A percentile compares a stretch with the other conserved stretches of the same genome.
Evolutionary conservation across 92 coral and sea anemone genomes (phyloP).

Genomic region (Phenganax subtilis): DNA sequence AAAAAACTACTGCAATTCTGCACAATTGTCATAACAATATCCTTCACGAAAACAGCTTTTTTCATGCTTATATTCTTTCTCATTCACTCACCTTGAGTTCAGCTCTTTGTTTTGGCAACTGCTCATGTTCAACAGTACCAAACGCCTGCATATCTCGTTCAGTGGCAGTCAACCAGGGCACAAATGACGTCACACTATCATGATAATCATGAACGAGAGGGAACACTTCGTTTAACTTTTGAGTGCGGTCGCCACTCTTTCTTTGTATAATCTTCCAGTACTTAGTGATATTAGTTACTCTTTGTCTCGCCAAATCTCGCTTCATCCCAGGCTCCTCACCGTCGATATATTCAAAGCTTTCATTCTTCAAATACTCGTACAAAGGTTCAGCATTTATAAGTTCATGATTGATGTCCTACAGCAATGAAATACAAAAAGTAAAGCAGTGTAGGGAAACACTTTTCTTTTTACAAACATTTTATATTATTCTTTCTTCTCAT

Average conservation of each 20-base stretch:
- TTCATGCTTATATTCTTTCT: too few relatives aligned
- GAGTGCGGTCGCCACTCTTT: conserved; percentile 69
- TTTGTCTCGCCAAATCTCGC: conserved; percentile 75
- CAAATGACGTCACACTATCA: conserved; percentile 59
- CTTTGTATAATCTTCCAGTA: conserved; percentile 61
- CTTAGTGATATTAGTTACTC: conserved; percentile 67
- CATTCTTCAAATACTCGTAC: conserved; percentile 70
- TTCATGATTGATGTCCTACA: conserved; percentile 64
- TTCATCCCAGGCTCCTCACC: conserved; percentile 73
- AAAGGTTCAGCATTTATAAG: conserved; percentile 62
- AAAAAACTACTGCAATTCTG: not conserved
- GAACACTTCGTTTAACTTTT: conserved; percentile 62
- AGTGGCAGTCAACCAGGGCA: conserved; percentile 67
- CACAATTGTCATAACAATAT: too few relatives aligned
- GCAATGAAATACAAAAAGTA: not conserved
- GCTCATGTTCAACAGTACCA: conserved; percentile 63
- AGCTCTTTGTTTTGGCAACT: conserved; percentile 57
- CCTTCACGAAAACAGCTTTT: too few relatives aligned
- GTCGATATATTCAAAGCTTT: conserved; percentile 58
- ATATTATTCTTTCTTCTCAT: too few relatives aligned
- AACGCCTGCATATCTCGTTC: conserved; percentile 70
- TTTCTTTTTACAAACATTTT: not conserved
- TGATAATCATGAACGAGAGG: conserved; percentile 81
- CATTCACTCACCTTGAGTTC: conserved; percentile 61
- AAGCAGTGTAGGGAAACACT: not conserved